phyloP scores from a whole-genome alignment of 2,113 vertebrate species.

The Aleadryas rufinucha region DNA sequence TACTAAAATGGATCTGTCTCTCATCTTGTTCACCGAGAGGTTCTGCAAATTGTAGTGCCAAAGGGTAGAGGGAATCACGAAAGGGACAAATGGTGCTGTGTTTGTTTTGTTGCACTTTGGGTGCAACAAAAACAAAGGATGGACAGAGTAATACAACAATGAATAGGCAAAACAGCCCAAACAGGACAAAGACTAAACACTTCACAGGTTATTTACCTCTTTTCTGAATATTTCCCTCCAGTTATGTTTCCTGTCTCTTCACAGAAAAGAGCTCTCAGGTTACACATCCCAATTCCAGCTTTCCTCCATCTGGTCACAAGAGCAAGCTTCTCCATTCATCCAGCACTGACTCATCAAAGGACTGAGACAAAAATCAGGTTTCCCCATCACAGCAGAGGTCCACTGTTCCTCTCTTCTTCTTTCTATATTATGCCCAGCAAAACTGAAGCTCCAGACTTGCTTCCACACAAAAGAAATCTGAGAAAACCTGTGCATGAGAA shows the following conservation, averaged over 20 bases:
- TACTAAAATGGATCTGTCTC: neutral
- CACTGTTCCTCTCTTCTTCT: neutral
- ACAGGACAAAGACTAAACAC: neutral
- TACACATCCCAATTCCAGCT: neutral
- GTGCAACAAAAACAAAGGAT: neutral
- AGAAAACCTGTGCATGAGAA: conserved; percentile 4
- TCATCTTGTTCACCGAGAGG: neutral
- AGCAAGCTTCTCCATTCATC: neutral
- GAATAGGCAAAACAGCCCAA: neutral
- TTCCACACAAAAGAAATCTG: neutral
- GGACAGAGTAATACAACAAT: neutral
- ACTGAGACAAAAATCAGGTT: neutral
- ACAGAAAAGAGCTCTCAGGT: neutral
- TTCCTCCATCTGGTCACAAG: neutral
- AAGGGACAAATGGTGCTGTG: neutral
- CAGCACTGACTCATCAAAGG: neutral
- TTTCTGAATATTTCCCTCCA: neutral
- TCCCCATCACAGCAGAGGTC: neutral
- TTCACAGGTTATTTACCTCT: conserved; percentile 27
- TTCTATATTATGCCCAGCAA: neutral
- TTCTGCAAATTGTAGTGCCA: neutral
- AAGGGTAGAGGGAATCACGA: neutral
- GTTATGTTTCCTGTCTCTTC: neutral
- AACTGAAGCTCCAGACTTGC: neutral
- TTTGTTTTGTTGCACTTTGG: neutral